Evolutionary conservation across 2,888 invertebrate genomes (phyloP).

Genomic region (Alentia gelatinosa): DNA sequence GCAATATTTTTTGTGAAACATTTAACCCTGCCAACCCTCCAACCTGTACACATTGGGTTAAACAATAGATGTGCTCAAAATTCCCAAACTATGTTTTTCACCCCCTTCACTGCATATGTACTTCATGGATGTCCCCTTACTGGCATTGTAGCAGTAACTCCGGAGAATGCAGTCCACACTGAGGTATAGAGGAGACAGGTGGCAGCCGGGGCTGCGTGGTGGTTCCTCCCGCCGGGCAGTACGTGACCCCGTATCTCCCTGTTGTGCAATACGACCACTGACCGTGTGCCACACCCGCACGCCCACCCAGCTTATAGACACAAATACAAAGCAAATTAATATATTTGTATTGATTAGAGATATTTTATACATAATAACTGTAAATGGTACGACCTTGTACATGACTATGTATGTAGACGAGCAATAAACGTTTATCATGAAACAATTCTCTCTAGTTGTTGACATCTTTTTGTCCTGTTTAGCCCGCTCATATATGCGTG

Average conservation of each 20-base stretch:
- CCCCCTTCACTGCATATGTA: too few relatives aligned
- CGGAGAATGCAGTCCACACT: too few relatives aligned
- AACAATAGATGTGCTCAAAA: too few relatives aligned
- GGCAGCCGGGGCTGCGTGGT: background rate
- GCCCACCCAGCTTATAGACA: constrained; percentile 5
- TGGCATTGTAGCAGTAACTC: too few relatives aligned
- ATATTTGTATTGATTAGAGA: constrained; percentile 50
- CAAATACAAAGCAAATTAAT: constrained; percentile 37
- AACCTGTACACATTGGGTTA: too few relatives aligned
- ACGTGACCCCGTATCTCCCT: too few relatives aligned
- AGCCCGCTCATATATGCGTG: too few relatives aligned
- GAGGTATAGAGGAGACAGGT: too few relatives aligned
- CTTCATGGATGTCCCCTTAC: too few relatives aligned
- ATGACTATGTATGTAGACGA: constrained; percentile 46
- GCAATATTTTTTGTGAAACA: too few relatives aligned
- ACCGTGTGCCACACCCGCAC: background rate
- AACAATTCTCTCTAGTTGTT: background rate
- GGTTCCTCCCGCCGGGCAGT: background rate
- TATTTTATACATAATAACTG: constrained; percentile 53
- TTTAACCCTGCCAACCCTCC: too few relatives aligned
- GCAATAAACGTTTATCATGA: constrained; percentile 47
- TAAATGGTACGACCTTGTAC: constrained; percentile 50
- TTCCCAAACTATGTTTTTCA: too few relatives aligned
- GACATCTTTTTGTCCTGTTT: background rate
- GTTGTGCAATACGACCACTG: constrained; percentile 13